A percentile compares a stretch with the other conserved stretches of the same genome.
These are phyloP conservation scores for Drosophila nannoptera DNA, from an alignment of 1,140 invertebrate species.

Conservation along the genomic window DNA sequence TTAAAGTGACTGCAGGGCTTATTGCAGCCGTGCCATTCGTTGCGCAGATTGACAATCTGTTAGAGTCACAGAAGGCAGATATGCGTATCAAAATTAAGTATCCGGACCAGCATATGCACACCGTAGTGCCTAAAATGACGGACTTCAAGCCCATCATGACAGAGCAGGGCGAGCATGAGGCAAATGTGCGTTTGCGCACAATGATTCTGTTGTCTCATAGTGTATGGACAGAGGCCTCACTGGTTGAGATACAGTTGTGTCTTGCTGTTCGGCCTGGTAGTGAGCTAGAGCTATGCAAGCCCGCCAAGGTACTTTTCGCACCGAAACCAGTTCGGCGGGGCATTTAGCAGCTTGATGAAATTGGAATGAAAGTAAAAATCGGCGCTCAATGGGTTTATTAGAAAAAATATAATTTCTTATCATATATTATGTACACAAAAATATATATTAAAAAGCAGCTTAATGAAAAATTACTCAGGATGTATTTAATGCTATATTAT, in stretches of 20 bases:
- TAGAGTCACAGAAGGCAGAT: constrained; percentile 82
- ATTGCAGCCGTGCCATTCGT: constrained; percentile 91
- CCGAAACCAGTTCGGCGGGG: constrained; percentile 93
- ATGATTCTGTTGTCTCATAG: constrained; percentile 90
- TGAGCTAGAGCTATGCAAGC: constrained; percentile 91
- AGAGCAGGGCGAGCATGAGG: constrained; percentile 73
- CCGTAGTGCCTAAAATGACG: constrained; percentile 87
- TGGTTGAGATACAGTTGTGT: constrained; percentile 91
- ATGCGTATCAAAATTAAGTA: constrained; percentile 93
- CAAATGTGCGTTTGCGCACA: constrained; percentile 86
- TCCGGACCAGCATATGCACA: constrained; percentile 93
- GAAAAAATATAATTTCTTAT: no score
- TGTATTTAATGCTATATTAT: no score
- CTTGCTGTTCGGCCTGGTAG: constrained; percentile 84
- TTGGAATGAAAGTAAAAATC: neutral
- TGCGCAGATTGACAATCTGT: constrained; percentile 90
- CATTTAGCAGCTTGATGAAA: constrained; percentile 80
- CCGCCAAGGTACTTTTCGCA: constrained; percentile 92
- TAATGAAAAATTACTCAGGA: no score
- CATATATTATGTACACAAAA: no score
- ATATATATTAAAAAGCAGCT: no score
- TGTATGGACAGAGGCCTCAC: constrained; percentile 93
- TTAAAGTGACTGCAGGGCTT: constrained; percentile 96
- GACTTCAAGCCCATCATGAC: constrained; percentile 82
- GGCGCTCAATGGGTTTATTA: neutral